Evolutionary conservation across 2,797 vertebrate species (phyloP).

Genomic region (Sebastes kiyomatsui): DNA sequence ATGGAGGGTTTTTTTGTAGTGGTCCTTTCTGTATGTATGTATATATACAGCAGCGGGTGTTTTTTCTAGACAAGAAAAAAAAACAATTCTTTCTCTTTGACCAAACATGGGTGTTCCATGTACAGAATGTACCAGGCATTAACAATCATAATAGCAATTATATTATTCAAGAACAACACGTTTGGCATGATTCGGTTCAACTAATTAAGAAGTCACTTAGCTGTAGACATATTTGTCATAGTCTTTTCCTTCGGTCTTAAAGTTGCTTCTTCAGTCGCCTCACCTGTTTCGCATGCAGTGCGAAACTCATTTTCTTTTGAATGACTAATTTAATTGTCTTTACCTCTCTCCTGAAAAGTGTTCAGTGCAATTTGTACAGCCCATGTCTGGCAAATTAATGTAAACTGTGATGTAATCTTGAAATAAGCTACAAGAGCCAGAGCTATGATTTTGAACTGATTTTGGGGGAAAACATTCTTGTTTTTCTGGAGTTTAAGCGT

Average conservation of each 20-base stretch:
- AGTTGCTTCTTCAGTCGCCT: neutral
- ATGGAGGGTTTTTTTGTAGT: neutral
- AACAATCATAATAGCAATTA: neutral
- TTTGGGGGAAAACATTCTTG: neutral
- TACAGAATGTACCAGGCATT: too few species aligned
- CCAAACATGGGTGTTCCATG: neutral
- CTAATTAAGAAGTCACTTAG: neutral
- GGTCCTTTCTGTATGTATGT: neutral
- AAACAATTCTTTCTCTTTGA: too few species aligned
- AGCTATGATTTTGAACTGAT: neutral
- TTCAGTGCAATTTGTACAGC: neutral
- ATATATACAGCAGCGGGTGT: too few species aligned
- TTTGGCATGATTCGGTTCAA: neutral
- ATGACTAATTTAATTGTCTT: neutral
- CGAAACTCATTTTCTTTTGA: constrained; percentile 60
- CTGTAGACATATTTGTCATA: neutral
- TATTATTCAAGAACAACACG: too few species aligned
- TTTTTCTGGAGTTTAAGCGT: neutral
- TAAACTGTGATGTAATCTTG: neutral
- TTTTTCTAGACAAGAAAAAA: too few species aligned
- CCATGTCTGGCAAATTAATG: neutral
- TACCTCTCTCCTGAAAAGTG: neutral
- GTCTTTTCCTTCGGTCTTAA: too few species aligned
- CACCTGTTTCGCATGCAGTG: constrained; percentile 86
- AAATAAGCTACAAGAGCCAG: neutral